Evolutionary conservation across 2,113 vertebrate species (phyloP).

Genomic region (Eonycteris spelaea): DNA sequence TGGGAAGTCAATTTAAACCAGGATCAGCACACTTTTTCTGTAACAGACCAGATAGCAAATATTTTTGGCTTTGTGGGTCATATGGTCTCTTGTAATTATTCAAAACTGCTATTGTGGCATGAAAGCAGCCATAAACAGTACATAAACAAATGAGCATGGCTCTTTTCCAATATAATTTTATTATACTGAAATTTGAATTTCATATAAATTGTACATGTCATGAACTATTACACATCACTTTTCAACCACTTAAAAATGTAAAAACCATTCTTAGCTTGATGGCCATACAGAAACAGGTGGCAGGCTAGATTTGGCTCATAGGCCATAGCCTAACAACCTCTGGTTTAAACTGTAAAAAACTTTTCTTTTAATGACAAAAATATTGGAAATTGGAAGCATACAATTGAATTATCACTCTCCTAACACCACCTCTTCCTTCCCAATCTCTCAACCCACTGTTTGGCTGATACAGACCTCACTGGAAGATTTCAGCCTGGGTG

Average conservation of each 20-base stretch:
- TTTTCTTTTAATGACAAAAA: conserved; percentile 31
- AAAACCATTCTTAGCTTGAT: conserved; percentile 22
- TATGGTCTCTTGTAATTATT: conserved; percentile 13
- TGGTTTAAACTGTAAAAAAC: conserved; percentile 15
- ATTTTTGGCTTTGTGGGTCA: conserved; percentile 5
- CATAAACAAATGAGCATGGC: not conserved
- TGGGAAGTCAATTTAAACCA: conserved; percentile 23
- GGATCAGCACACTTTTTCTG: not conserved
- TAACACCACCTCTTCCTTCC: not conserved
- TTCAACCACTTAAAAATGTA: conserved; percentile 35
- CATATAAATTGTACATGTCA: not conserved
- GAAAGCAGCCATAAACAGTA: conserved; percentile 3
- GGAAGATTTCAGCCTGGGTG: conserved; percentile 20
- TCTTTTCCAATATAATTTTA: conserved; percentile 43
- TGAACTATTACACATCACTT: conserved; percentile 45
- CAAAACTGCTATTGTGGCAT: not conserved
- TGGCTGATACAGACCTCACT: not conserved
- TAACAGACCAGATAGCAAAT: conserved; percentile 19
- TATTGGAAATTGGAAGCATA: conserved; percentile 20
- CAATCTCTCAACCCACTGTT: not conserved
- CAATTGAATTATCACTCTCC: conserved; percentile 17
- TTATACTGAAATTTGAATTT: conserved; percentile 38
- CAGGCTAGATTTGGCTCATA: conserved; percentile 27
- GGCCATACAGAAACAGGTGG: not conserved
- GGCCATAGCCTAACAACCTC: not conserved